Evolutionary conservation across 2,113 vertebrate species (phyloP).

Genomic region (Ivindomyrus marchei): DNA sequence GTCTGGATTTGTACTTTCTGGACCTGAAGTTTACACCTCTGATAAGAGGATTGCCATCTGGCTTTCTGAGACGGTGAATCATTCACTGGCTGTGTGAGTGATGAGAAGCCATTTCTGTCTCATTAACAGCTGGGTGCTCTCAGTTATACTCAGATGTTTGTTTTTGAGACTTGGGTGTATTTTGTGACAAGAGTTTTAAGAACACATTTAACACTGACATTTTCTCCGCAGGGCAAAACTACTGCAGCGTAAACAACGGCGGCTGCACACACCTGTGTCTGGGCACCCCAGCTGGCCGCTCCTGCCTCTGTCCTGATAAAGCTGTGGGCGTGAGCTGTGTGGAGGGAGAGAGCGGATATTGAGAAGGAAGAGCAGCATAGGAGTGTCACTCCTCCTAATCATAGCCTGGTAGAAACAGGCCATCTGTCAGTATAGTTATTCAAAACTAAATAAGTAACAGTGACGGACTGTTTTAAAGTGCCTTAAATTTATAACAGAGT

Average conservation of each 20-base stretch:
- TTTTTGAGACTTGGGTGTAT: neutral
- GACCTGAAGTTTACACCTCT: too few relatives aligned
- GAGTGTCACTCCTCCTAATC: neutral
- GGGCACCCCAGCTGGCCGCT: constrained; percentile 74
- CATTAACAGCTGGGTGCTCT: neutral
- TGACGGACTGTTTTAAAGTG: constrained; percentile 12
- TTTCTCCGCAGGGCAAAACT: constrained; percentile 68
- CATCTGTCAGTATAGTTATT: constrained; percentile 15
- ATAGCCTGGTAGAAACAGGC: neutral
- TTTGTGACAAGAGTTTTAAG: neutral
- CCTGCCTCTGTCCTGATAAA: constrained; percentile 81
- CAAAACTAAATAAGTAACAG: constrained; percentile 19
- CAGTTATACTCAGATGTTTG: neutral
- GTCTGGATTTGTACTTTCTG: too few relatives aligned
- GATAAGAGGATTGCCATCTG: neutral
- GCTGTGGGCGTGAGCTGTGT: constrained; percentile 62
- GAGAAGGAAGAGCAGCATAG: constrained; percentile 20
- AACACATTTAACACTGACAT: neutral
- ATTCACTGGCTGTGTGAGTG: neutral
- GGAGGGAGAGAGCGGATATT: constrained; percentile 59
- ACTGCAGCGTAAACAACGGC: constrained; percentile 78
- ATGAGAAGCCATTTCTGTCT: neutral
- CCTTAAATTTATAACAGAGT: constrained; percentile 10
- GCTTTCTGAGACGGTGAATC: neutral
- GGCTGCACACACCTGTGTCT: constrained; percentile 89